phyloP scores from a whole-genome alignment of 2,113 vertebrate genomes.

The Poeciliopsis turrubarensis region DNA sequence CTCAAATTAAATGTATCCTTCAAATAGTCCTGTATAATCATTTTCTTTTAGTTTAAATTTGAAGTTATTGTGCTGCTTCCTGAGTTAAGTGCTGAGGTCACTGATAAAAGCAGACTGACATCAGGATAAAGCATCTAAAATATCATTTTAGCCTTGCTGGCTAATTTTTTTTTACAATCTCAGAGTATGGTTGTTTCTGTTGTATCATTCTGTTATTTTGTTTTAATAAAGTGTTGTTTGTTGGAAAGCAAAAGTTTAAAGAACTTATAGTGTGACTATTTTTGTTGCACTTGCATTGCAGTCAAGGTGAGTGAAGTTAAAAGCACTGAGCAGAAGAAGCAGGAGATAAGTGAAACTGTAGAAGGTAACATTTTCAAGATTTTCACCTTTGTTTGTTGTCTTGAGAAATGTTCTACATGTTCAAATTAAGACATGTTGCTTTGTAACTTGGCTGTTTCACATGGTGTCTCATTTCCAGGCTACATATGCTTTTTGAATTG shows the following conservation, averaged over 20 bases:
- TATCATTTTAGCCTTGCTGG: too few relatives aligned
- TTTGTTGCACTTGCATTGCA: conserved; percentile 42
- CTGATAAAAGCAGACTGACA: not conserved
- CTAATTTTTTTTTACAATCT: too few relatives aligned
- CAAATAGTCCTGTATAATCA: not conserved
- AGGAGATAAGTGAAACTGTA: conserved; percentile 52
- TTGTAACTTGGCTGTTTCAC: not conserved
- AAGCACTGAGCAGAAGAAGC: conserved; percentile 32
- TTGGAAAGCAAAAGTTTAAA: not conserved
- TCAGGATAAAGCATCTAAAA: too few relatives aligned
- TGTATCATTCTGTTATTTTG: not conserved
- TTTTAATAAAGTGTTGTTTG: not conserved
- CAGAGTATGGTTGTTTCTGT: not conserved
- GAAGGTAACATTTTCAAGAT: conserved; percentile 46
- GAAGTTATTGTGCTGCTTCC: not conserved
- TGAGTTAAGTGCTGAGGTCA: not conserved
- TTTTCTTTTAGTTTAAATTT: not conserved
- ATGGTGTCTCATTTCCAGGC: not conserved
- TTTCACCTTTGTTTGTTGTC: not conserved
- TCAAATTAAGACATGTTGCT: not conserved
- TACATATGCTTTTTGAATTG: not conserved
- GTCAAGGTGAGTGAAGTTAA: conserved; percentile 31
- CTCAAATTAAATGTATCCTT: not conserved
- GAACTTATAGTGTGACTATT: not conserved
- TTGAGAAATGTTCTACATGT: not conserved